phyloP scores from a whole-genome alignment of 1,140 invertebrate genomes.

The Hylaeus anthracinus region DNA sequence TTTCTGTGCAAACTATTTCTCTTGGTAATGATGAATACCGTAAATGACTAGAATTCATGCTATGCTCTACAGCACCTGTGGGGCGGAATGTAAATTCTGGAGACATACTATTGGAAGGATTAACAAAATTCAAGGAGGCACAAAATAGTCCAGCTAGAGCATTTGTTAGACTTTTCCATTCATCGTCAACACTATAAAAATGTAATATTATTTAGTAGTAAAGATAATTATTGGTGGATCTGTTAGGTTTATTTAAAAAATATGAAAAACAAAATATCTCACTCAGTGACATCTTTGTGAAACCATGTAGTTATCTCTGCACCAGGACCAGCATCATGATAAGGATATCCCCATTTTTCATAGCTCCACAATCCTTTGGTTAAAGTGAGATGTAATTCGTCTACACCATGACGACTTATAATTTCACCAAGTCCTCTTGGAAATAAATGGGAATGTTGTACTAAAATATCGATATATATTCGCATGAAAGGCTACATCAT shows the following conservation, averaged over 20 bases:
- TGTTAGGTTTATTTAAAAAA: neutral
- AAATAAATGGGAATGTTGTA: constrained; percentile 92
- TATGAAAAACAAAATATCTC: constrained; percentile 30
- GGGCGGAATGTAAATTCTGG: constrained; percentile 93
- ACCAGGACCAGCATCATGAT: constrained; percentile 92
- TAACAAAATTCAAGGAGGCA: constrained; percentile 97
- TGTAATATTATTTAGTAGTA: neutral
- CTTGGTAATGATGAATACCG: constrained; percentile 94
- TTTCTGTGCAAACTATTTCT: constrained; percentile 99
- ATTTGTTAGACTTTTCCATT: constrained; percentile 94
- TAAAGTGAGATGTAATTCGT: constrained; percentile 94
- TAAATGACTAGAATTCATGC: constrained; percentile 83
- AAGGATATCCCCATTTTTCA: constrained; percentile 95
- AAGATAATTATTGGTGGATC: neutral
- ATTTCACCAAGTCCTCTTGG: constrained; percentile 95
- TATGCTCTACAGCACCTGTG: constrained; percentile 83
- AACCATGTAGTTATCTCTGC: constrained; percentile 98
- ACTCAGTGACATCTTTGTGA: constrained; percentile 79
- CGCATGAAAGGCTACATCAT: neutral
- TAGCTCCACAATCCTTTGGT: constrained; percentile 97
- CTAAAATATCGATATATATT: constrained; percentile 79
- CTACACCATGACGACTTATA: constrained; percentile 90
- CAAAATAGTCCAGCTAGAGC: constrained; percentile 96
- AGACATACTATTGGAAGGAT: constrained; percentile 91
- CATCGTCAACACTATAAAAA: constrained; percentile 85